Percentiles rank a stretch among this genome's conserved stretches.
These are phyloP conservation scores for Brachionus plicatilis DNA, from an alignment of 1,140 invertebrate genomes.

Conservation along the genomic window DNA sequence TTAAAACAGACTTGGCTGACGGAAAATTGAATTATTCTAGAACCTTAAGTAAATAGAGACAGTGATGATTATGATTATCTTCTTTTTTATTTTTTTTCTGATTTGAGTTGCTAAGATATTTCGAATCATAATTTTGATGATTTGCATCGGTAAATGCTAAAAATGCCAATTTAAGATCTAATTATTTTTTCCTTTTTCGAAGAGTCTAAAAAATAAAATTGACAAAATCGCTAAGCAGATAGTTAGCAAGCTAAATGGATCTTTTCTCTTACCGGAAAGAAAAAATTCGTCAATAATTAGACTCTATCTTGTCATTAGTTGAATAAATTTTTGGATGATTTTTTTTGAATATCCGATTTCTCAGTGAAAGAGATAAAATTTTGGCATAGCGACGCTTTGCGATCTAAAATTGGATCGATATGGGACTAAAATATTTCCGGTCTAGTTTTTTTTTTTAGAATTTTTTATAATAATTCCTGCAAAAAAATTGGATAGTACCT, in stretches of 20 bases:
- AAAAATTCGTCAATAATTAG: background rate
- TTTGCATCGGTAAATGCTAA: background rate
- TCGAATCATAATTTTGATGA: constrained; percentile 15
- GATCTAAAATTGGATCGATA: background rate
- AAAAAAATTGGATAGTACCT: background rate
- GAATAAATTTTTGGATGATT: background rate
- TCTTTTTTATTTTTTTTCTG: background rate
- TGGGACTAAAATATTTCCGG: background rate
- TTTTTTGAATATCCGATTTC: background rate
- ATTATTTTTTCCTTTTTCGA: background rate
- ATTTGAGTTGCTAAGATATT: constrained; percentile 21
- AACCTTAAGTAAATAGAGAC: background rate
- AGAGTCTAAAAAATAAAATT: background rate
- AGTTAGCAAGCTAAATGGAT: background rate
- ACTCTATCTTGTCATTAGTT: background rate
- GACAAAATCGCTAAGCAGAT: background rate
- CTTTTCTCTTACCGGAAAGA: background rate
- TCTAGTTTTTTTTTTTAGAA: background rate
- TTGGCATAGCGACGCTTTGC: background rate
- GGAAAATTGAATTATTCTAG: background rate
- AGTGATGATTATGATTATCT: background rate
- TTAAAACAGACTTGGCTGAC: background rate
- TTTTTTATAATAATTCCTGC: background rate
- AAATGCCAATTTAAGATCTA: background rate
- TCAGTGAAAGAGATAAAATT: background rate